Conservation (phyloP, 2,113 vertebrate genomes). For the Rhombomys opimus region DNA sequence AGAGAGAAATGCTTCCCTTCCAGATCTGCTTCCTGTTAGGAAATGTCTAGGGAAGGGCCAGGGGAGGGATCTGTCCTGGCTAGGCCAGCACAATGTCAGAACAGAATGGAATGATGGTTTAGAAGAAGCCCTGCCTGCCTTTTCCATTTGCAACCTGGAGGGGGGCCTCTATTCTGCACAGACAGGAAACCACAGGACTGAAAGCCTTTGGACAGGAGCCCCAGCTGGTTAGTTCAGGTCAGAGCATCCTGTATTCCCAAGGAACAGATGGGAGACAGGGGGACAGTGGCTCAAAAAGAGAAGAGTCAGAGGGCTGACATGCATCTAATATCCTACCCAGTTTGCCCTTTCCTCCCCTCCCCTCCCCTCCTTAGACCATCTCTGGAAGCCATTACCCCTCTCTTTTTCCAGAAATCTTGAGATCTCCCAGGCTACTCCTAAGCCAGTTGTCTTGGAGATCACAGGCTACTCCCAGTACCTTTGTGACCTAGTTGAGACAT, state of each 20-base stretch:
- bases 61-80: accelerated
- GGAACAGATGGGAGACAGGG: neutral
- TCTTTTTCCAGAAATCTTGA: constrained; percentile 18
- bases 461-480: neutral
- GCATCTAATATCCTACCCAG: neutral
- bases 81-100: neutral
- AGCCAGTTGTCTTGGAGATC: neutral
- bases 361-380: neutral
- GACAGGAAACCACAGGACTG: neutral
- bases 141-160: constrained; percentile 48
- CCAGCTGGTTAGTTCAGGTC: neutral
- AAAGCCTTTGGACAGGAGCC: constrained; percentile 3
- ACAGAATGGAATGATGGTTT: neutral
- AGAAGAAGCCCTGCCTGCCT: neutral
- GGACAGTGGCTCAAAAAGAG: neutral
- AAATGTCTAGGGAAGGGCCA: neutral
- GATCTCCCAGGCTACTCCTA: neutral
- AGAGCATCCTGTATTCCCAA: neutral
- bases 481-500: neutral
- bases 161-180: neutral
- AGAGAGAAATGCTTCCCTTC: constrained; percentile 31
- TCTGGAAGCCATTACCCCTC: neutral
- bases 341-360: neutral
- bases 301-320: neutral
- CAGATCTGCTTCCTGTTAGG: neutral